A percentile compares a stretch with the other conserved stretches of the same genome.
Conservation (phyloP, 2,797 vertebrate species). For the Esox masquinongy region DNA sequence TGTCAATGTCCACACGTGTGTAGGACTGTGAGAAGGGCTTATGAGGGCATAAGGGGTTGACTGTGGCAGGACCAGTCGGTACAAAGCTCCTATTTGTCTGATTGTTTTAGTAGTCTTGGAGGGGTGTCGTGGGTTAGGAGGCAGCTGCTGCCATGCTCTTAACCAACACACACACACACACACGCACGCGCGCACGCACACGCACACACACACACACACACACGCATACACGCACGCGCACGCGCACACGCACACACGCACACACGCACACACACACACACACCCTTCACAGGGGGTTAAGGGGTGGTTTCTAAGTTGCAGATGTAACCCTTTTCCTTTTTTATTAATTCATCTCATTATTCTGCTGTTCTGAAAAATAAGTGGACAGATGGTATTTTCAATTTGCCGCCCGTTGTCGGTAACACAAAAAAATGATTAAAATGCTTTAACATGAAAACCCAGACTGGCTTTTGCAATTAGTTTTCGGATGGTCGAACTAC, state of each 20-base stretch:
- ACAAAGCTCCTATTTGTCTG: conserved; percentile 24
- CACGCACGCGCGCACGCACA: conserved; percentile 11
- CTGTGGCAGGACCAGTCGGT: conserved; percentile 37
- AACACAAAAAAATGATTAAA: conserved; percentile 11
- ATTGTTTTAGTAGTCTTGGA: conserved; percentile 35
- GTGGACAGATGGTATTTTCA: conserved; percentile 15
- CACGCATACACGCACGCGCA: neutral
- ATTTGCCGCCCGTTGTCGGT: conserved; percentile 19
- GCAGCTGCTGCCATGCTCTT: conserved; percentile 37
- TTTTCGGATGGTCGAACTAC: conserved; percentile 4
- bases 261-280: conserved; percentile 13
- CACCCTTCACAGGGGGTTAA: neutral
- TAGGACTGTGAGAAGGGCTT: conserved; percentile 26
- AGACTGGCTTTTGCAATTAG: conserved; percentile 11
- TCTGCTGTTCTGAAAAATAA: conserved; percentile 29
- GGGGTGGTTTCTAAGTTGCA: conserved; percentile 39
- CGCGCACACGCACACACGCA: neutral
- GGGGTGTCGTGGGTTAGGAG: conserved; percentile 5
- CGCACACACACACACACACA: conserved; percentile 12
- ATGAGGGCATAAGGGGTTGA: conserved; percentile 32
- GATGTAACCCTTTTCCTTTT: conserved; percentile 51
- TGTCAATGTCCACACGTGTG: conserved; percentile 6
- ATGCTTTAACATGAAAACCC: conserved; percentile 17
- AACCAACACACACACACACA: conserved; percentile 9
- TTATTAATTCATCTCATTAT: conserved; percentile 50